phyloP scores from a whole-genome alignment of 2,888 invertebrate species.

The Eupithecia vulgata region DNA sequence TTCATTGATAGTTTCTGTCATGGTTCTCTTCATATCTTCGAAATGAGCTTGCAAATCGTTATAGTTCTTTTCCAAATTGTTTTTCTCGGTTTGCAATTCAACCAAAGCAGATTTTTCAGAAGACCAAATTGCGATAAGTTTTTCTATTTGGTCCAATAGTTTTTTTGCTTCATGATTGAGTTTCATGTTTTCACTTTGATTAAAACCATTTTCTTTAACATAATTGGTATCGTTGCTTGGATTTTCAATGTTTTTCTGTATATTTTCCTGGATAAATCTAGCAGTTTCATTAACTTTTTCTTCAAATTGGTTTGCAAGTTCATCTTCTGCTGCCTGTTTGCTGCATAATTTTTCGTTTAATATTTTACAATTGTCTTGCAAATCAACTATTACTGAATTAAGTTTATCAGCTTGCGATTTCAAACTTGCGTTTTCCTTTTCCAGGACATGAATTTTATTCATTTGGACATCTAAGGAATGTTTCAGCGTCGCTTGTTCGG shows the following conservation, averaged over 20 bases:
- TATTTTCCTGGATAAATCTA: slow-evolving; percentile 35
- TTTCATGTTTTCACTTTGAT: slow-evolving; percentile 23
- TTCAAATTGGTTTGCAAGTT: slow-evolving; percentile 31
- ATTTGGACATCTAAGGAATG: slow-evolving; percentile 22
- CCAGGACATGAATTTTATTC: slow-evolving; percentile 15
- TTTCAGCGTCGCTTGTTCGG: slow-evolving; percentile 27
- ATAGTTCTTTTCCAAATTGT: slow-evolving; percentile 44
- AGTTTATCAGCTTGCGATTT: slow-evolving; percentile 10
- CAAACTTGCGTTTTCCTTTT: slow-evolving; percentile 16
- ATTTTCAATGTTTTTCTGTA: not conserved
- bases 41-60: slow-evolving; percentile 45
- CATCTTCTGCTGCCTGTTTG: slow-evolving; percentile 26
- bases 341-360: slow-evolving; percentile 8
- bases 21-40: slow-evolving; percentile 15
- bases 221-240: slow-evolving; percentile 4
- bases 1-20: slow-evolving; percentile 11
- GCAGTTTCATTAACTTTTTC: slow-evolving; percentile 35
- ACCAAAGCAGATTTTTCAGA: slow-evolving; percentile 52
- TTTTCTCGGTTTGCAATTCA: slow-evolving; percentile 50
- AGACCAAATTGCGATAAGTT: slow-evolving; percentile 41
- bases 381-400: slow-evolving; percentile 11
- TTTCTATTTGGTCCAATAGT: slow-evolving; percentile 36
- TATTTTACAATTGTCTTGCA: slow-evolving; percentile 12
- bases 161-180: slow-evolving; percentile 19
- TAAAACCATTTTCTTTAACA: slow-evolving; percentile 18